Conservation (phyloP, 2,888 invertebrate species). For the Cephalotes varians region DNA sequence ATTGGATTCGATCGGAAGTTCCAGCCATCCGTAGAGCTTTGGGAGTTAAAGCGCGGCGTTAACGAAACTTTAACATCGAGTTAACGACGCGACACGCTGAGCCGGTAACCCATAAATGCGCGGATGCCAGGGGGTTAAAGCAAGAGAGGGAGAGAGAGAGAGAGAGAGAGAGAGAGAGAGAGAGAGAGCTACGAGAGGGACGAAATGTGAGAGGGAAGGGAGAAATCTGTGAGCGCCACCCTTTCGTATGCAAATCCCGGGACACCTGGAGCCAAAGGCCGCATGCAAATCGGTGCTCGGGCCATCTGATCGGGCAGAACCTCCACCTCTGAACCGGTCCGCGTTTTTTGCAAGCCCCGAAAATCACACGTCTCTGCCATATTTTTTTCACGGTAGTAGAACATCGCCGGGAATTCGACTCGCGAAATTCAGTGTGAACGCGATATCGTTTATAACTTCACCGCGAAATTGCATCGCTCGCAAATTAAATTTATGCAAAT, state of each 20-base stretch:
- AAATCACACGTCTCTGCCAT: conserved; percentile 62
- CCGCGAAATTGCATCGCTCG: neutral
- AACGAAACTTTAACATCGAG: conserved; percentile 79
- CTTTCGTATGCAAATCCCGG: conserved; percentile 85
- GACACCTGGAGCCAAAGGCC: conserved; percentile 85
- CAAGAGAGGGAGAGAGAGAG: conserved; percentile 39
- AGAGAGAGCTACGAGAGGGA: conserved; percentile 62
- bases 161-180: conserved; percentile 53
- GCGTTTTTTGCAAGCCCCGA: conserved; percentile 65
- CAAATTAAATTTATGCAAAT: conserved; percentile 13
- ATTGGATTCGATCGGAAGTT: conserved; percentile 42
- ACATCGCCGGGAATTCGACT: conserved; percentile 2
- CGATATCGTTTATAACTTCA: conserved; percentile 7
- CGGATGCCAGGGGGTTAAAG: conserved; percentile 65
- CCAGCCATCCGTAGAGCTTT: conserved; percentile 10
- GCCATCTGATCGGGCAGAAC: conserved; percentile 78
- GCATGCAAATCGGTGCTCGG: conserved; percentile 83
- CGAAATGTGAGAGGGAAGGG: conserved; percentile 52
- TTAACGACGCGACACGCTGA: conserved; percentile 83
- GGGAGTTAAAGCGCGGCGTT: conserved; percentile 66
- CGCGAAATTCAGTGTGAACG: conserved; percentile 1
- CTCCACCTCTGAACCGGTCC: conserved; percentile 68
- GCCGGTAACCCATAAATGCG: conserved; percentile 83
- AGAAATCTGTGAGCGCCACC: conserved; percentile 81
- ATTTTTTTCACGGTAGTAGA: neutral